A percentile compares a stretch with the other conserved stretches of the same genome.
These are phyloP conservation scores for Augochlorella aurata DNA, from an alignment of 2,888 invertebrate species.

Conservation along the genomic window DNA sequence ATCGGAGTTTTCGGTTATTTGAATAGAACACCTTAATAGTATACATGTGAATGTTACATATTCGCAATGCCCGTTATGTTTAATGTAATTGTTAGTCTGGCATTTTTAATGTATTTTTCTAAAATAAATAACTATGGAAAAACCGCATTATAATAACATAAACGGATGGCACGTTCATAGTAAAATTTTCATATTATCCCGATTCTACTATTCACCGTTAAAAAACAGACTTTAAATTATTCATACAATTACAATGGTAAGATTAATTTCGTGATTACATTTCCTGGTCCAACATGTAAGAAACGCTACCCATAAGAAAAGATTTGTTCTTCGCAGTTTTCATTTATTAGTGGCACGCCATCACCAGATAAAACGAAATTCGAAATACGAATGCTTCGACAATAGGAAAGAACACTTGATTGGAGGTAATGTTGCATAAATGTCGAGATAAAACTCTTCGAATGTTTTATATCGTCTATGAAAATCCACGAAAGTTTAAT, in stretches of 20 bases:
- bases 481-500: constrained; percentile 46
- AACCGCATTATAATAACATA: constrained; percentile 45
- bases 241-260: constrained; percentile 3
- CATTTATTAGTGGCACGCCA: constrained; percentile 6
- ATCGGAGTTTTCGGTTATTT: constrained; percentile 22
- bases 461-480: constrained; percentile 47
- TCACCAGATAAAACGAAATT: constrained; percentile 27
- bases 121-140: constrained; percentile 58
- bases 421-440: constrained; percentile 18
- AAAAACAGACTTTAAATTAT: constrained; percentile 1
- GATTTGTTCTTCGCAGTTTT: constrained; percentile 13
- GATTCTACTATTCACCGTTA: constrained; percentile 21
- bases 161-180: constrained; percentile 43
- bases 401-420: constrained; percentile 40
- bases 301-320: not conserved
- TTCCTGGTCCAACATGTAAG: not conserved
- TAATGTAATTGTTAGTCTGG: constrained; percentile 51
- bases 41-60: constrained; percentile 14
- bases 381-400: constrained; percentile 30
- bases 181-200: constrained; percentile 33
- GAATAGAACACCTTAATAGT: not conserved
- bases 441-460: constrained; percentile 27
- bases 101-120: constrained; percentile 64
- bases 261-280: constrained; percentile 3
- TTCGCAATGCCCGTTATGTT: constrained; percentile 52